Evolutionary conservation across 2,113 vertebrate genomes (phyloP).

Genomic region (Rhizomys pruinosus): DNA sequence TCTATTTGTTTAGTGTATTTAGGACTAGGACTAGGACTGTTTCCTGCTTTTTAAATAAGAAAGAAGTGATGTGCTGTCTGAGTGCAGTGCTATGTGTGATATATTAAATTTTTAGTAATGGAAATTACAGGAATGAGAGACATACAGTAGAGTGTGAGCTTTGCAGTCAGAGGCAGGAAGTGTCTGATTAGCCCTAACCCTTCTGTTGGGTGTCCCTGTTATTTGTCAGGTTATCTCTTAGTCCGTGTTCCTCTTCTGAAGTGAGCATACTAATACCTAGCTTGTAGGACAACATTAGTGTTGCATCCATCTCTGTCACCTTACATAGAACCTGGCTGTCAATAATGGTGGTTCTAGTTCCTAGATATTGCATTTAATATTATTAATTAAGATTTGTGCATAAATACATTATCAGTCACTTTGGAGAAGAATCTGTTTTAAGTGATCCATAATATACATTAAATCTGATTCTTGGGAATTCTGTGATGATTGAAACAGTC

Average conservation of each 20-base stretch:
- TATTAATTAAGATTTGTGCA: conserved; percentile 46
- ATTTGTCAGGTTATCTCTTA: not conserved
- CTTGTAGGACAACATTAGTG: not conserved
- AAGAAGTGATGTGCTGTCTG: not conserved
- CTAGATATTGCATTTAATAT: not conserved
- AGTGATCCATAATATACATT: conserved; percentile 14
- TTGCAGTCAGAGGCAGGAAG: not conserved
- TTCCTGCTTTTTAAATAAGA: conserved; percentile 48
- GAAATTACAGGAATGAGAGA: not conserved
- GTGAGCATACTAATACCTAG: not conserved
- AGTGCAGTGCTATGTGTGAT: not conserved
- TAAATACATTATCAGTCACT: conserved; percentile 31
- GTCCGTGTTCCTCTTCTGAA: not conserved
- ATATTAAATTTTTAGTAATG: conserved; percentile 25
- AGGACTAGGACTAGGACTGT: not conserved
- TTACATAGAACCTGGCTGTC: not conserved
- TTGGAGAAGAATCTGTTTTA: conserved; percentile 19
- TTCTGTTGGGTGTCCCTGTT: not conserved
- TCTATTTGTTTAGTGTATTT: conserved; percentile 51
- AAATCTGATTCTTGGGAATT: conserved; percentile 33
- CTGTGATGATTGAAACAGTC: not conserved
- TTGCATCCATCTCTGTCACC: not conserved
- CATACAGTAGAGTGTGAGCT: not conserved
- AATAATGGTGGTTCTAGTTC: not conserved
- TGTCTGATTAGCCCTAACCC: not conserved